These are phyloP conservation scores for Adelges cooleyi DNA, from an alignment of 1,140 invertebrate genomes.

Conservation along the genomic window DNA sequence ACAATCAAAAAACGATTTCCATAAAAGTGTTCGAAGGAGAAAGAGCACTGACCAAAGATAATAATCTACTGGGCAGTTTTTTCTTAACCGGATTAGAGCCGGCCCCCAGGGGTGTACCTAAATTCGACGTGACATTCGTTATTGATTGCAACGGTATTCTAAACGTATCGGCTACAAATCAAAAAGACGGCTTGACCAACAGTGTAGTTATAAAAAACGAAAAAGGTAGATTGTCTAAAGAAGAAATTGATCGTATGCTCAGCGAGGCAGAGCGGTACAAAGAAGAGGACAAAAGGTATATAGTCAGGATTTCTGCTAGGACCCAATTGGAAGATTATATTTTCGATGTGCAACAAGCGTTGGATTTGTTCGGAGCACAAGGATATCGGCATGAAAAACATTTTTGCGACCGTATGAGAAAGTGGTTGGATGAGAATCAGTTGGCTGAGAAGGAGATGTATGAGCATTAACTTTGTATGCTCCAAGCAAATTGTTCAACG, in stretches of 20 bases:
- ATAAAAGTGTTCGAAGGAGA: conserved; percentile 59
- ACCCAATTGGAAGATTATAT: conserved; percentile 76
- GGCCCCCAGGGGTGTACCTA: conserved; percentile 65
- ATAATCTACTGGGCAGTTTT: conserved; percentile 60
- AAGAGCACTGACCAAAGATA: conserved; percentile 62
- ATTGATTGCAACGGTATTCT: conserved; percentile 70
- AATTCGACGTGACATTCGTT: conserved; percentile 67
- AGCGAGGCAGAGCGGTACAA: conserved; percentile 48
- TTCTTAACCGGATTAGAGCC: conserved; percentile 67
- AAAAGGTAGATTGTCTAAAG: conserved; percentile 77
- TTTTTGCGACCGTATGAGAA: conserved; percentile 44
- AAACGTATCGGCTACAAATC: conserved; percentile 67
- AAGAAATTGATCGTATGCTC: conserved; percentile 67
- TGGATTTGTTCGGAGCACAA: conserved; percentile 41
- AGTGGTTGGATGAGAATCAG: too few relatives aligned
- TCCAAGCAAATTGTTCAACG: conserved; percentile 43
- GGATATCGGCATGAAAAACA: conserved; percentile 39
- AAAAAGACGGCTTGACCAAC: conserved; percentile 60
- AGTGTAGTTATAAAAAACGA: conserved; percentile 84
- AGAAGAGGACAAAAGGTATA: conserved; percentile 48
- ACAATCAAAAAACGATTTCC: conserved; percentile 57
- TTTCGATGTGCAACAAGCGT: conserved; percentile 61
- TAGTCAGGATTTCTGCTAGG: conserved; percentile 53
- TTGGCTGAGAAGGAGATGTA: too few relatives aligned
- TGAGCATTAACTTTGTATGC: conserved; percentile 44